Evolutionary conservation across 2,113 vertebrate genomes (phyloP).

Genomic region (Cololabis saira): DNA sequence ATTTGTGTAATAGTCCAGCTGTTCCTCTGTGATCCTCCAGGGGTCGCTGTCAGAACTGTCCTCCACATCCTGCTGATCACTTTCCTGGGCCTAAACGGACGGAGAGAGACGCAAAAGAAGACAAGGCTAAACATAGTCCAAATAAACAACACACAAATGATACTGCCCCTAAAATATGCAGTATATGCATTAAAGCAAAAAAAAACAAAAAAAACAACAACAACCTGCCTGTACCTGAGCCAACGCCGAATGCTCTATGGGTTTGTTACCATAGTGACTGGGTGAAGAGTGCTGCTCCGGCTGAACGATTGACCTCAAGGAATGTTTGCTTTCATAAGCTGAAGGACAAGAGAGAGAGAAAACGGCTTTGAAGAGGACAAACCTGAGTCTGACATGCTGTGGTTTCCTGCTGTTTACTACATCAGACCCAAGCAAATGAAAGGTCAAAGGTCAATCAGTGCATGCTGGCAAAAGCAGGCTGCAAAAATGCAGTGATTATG

Average conservation of each 20-base stretch:
- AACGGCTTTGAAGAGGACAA: constrained; percentile 11
- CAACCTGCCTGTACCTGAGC: constrained; percentile 75
- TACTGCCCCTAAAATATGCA: neutral
- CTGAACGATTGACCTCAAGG: constrained; percentile 71
- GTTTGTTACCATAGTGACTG: constrained; percentile 82
- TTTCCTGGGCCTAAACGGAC: constrained; percentile 84
- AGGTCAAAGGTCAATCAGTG: no score
- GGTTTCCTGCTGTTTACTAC: constrained; percentile 11
- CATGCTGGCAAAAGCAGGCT: no score
- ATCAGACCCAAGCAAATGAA: no score
- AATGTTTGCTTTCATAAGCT: constrained; percentile 84
- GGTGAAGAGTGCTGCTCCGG: constrained; percentile 85
- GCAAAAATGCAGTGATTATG: no score
- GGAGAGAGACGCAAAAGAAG: no score
- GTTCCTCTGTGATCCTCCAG: constrained; percentile 97
- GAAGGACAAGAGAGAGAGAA: constrained; percentile 23
- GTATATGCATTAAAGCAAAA: neutral
- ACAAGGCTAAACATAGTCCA: no score
- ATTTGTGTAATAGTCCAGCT: constrained; percentile 93
- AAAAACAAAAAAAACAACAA: neutral
- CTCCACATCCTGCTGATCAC: constrained; percentile 74
- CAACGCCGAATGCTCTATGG: constrained; percentile 77
- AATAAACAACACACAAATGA: no score
- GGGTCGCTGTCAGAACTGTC: constrained; percentile 89
- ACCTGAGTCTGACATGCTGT: constrained; percentile 1